Evolutionary conservation across 2,888 invertebrate genomes (phyloP).

Genomic region (Epiblema foenella): DNA sequence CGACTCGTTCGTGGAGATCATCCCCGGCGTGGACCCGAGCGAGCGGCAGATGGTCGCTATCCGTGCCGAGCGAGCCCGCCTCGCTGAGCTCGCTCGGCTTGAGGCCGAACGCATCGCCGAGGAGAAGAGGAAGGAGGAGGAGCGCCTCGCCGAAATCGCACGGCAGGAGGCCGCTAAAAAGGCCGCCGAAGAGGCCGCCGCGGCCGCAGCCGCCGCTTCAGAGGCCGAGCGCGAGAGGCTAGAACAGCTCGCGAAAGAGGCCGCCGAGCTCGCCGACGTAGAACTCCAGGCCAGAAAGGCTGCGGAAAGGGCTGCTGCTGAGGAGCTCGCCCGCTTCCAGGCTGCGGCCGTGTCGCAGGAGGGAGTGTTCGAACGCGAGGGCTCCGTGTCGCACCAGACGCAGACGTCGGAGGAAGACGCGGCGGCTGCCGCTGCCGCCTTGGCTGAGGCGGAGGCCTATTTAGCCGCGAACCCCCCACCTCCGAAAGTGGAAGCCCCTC

Average conservation of each 20-base stretch:
- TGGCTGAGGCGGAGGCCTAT: conserved; percentile 53
- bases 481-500: conserved; percentile 54
- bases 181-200: conserved; percentile 52
- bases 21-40: conserved; percentile 84
- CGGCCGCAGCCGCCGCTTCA: conserved; percentile 53
- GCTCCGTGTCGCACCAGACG: conserved; percentile 20
- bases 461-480: conserved; percentile 49
- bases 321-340: conserved; percentile 32
- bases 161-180: conserved; percentile 53
- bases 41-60: conserved; percentile 65
- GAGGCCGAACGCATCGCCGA: conserved; percentile 59
- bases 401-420: conserved; percentile 26
- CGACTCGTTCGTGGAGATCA: conserved; percentile 94
- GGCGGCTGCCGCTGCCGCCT: conserved; percentile 18
- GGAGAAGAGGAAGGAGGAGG: conserved; percentile 32
- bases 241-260: conserved; percentile 47
- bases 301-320: conserved; percentile 46
- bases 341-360: conserved; percentile 28
- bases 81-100: conserved; percentile 43
- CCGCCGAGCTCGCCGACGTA: conserved; percentile 53
- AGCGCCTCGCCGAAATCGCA: conserved; percentile 55
- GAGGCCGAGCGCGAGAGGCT: conserved; percentile 43
- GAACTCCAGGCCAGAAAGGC: conserved; percentile 9
- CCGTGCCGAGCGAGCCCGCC: conserved; percentile 51
- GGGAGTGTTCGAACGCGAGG: conserved; percentile 51